Evolutionary conservation across 1,140 invertebrate genomes (phyloP).

Genomic region (Tetramorium alpestre): DNA sequence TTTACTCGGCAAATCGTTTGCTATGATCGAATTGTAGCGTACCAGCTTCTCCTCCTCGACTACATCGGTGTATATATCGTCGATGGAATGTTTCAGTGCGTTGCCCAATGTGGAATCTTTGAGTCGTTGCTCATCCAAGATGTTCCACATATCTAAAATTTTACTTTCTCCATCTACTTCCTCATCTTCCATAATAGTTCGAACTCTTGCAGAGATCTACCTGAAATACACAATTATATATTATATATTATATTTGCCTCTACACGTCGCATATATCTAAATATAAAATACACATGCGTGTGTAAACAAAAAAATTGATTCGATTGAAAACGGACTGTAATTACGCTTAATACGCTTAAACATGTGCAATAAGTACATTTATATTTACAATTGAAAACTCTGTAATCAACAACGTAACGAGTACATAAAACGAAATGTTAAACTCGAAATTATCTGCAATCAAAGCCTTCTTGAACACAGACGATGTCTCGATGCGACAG

Average conservation of each 20-base stretch:
- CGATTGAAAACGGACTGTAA: background rate
- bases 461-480: background rate
- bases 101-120: slow-evolving; percentile 74
- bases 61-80: slow-evolving; percentile 74
- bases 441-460: background rate
- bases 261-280: slow-evolving; percentile 25
- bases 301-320: background rate
- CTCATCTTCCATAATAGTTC: slow-evolving; percentile 85
- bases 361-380: too few species aligned
- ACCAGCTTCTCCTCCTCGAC: slow-evolving; percentile 78
- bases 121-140: slow-evolving; percentile 76
- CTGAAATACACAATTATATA: slow-evolving; percentile 54
- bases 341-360: background rate
- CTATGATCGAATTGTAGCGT: slow-evolving; percentile 62
- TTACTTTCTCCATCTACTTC: slow-evolving; percentile 82
- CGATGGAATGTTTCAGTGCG: slow-evolving; percentile 74
- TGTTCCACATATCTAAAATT: slow-evolving; percentile 79
- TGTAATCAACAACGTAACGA: too few species aligned
- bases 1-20: slow-evolving; percentile 64
- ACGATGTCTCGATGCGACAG: background rate
- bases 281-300: background rate
- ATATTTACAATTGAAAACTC: too few species aligned
- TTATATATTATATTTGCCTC: background rate
- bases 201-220: slow-evolving; percentile 51
- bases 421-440: background rate